phyloP scores from a whole-genome alignment of 2,797 vertebrate species.

The Falco novaeseelandiae region DNA sequence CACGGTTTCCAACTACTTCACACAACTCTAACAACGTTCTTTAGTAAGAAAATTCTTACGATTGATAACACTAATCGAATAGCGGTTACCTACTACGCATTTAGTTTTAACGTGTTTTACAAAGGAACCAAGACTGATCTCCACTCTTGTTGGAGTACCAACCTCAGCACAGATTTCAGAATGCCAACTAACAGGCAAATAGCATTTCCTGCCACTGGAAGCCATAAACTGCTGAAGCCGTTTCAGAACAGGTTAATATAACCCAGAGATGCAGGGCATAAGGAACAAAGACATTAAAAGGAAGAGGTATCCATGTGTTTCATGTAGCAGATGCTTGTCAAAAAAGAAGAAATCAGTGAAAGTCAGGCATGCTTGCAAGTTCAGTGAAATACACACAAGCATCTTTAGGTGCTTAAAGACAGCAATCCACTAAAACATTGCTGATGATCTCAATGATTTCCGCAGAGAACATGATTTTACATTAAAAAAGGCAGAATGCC shows the following conservation, averaged over 20 bases:
- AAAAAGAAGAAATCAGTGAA: not conserved
- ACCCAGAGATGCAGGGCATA: not conserved
- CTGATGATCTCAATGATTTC: not conserved
- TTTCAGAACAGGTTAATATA: not conserved
- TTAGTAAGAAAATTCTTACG: not conserved
- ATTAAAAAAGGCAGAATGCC: not conserved
- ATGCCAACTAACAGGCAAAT: not conserved
- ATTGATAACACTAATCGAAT: not conserved
- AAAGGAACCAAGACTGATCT: not conserved
- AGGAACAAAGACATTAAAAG: not conserved
- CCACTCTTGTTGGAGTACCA: not conserved
- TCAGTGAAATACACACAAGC: rapidly evolving
- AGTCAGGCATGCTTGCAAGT: not conserved
- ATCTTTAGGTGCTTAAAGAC: not conserved
- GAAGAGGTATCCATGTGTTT: not conserved
- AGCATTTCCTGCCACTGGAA: not conserved
- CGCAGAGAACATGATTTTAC: not conserved
- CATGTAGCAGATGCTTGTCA: not conserved
- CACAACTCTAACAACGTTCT: not conserved
- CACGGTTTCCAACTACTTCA: not conserved
- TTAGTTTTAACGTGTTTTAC: not conserved
- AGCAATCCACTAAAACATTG: not conserved
- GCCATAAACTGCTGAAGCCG: not conserved
- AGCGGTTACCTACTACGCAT: rapidly evolving
- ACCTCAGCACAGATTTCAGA: not conserved